A percentile compares a stretch with the other conserved stretches of the same genome.
phyloP scores from a whole-genome alignment of 1,140 invertebrate genomes.

The Globodera rostochiensis region DNA sequence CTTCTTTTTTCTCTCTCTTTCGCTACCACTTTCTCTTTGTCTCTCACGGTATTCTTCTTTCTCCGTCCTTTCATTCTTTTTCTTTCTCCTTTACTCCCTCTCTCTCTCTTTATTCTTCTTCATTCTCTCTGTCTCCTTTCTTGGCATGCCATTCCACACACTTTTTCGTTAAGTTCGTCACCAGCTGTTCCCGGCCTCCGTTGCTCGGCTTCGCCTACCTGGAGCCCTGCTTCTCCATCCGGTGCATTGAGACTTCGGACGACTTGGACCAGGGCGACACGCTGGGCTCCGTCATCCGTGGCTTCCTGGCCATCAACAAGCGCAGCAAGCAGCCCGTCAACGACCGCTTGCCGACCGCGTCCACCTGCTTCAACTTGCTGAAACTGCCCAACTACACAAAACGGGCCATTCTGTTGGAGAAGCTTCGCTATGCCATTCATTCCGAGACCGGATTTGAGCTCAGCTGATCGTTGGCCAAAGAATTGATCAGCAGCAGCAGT shows the following conservation, averaged over 20 bases:
- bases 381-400: conserved; percentile 97
- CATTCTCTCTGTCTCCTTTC: too few relatives aligned
- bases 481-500: too few relatives aligned
- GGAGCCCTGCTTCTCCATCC: conserved; percentile 96
- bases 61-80: conserved; percentile 1
- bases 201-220: conserved; percentile 93
- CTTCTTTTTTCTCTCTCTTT: neutral
- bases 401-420: conserved; percentile 88
- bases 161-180: conserved; percentile 82
- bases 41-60: neutral
- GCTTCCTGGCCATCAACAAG: conserved; percentile 87
- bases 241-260: conserved; percentile 96
- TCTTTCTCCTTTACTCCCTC: neutral
- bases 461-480: conserved; percentile 57
- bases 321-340: conserved; percentile 81
- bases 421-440: conserved; percentile 92
- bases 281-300: conserved; percentile 90
- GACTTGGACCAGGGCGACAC: conserved; percentile 97
- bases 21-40: neutral
- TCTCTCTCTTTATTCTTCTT: too few relatives aligned
- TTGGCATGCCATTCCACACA: too few relatives aligned
- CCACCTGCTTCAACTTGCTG: conserved; percentile 97
- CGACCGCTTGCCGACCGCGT: conserved; percentile 87
- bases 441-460: conserved; percentile 98
- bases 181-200: conserved; percentile 96